A percentile compares a stretch with the other conserved stretches of the same genome.
Conservation (phyloP, 2,113 vertebrate species). For the Toxostoma redivivum region DNA sequence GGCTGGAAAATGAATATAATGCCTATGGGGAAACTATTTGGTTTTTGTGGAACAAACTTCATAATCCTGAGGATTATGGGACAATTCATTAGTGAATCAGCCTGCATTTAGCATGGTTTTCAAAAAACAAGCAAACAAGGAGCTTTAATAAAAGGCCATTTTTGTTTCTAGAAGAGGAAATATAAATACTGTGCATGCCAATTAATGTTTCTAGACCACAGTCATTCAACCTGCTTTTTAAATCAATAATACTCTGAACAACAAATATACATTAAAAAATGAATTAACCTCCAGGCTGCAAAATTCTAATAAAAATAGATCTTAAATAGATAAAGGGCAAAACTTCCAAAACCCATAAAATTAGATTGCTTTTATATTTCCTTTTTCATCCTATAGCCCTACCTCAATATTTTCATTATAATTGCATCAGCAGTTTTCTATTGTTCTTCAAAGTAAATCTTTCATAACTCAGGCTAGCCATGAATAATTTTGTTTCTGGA, state of each 20-base stretch:
- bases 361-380: not conserved
- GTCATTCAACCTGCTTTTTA: not conserved
- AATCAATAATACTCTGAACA: not conserved
- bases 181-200: not conserved
- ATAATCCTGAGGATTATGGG: not conserved
- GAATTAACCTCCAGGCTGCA: not conserved
- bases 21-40: accelerated
- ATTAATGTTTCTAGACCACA: not conserved
- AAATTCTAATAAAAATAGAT: conserved; percentile 16
- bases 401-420: not conserved
- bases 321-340: not conserved
- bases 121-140: not conserved
- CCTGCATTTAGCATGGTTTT: not conserved
- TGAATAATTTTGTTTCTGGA: not conserved
- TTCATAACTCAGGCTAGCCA: not conserved
- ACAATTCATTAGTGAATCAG: not conserved
- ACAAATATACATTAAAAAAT: not conserved
- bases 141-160: not conserved
- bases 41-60: not conserved
- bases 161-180: not conserved
- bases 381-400: not conserved
- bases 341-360: not conserved
- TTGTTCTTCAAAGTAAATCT: not conserved
- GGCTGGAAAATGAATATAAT: not conserved
- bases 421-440: not conserved